These are phyloP conservation scores for Euglossa dilemma DNA, from an alignment of 1,140 invertebrate species.

Conservation along the genomic window DNA sequence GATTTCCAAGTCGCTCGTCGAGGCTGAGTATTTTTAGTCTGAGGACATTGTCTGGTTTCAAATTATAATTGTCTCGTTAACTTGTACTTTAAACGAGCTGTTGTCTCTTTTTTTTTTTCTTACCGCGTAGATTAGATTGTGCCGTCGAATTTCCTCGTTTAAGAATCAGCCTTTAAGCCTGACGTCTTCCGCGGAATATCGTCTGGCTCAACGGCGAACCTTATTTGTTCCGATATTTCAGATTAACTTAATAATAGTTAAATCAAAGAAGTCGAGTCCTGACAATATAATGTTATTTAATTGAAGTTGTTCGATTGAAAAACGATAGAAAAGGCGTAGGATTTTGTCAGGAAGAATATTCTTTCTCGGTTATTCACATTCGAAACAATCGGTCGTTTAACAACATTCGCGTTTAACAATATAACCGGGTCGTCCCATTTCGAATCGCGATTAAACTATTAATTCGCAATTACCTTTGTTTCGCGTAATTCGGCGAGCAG, in stretches of 20 bases:
- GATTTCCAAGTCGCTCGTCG: background rate
- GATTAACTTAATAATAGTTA: too few relatives aligned
- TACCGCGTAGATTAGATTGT: constrained; percentile 9
- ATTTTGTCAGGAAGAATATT: too few relatives aligned
- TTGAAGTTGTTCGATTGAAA: too few relatives aligned
- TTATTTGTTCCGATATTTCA: background rate
- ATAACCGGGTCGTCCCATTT: too few relatives aligned
- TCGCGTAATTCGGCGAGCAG: background rate
- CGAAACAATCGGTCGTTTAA: too few relatives aligned
- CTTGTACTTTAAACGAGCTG: background rate
- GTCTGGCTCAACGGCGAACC: background rate
- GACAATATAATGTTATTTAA: too few relatives aligned
- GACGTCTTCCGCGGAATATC: background rate
- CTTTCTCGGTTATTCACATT: too few relatives aligned
- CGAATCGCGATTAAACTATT: background rate
- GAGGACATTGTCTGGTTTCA: background rate
- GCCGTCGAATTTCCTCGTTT: constrained; percentile 8
- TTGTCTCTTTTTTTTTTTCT: background rate
- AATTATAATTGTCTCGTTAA: constrained; percentile 21
- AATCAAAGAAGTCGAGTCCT: too few relatives aligned
- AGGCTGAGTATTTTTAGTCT: constrained; percentile 6
- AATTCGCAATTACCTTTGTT: background rate
- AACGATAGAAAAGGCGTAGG: too few relatives aligned
- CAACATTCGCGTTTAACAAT: too few relatives aligned
- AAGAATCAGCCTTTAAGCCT: background rate